Percentiles rank a stretch among this genome's conserved stretches.
Evolutionary conservation across 2,888 invertebrate genomes (phyloP).

Genomic region (Heliconius cydno): DNA sequence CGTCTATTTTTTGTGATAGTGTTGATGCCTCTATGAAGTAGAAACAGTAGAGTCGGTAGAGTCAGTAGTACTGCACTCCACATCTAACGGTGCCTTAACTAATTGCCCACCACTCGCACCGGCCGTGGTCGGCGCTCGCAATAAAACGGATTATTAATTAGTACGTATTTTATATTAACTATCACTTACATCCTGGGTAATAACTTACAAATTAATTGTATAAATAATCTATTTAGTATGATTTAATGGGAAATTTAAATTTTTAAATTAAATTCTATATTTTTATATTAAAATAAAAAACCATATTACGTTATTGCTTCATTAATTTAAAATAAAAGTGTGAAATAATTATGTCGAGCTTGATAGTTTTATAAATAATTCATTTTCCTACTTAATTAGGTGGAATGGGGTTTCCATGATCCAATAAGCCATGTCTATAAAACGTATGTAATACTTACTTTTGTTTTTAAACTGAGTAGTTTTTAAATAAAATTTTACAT

Average conservation of each 20-base stretch:
- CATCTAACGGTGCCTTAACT: slow-evolving; percentile 10
- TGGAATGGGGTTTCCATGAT: too few species aligned
- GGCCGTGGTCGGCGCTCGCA: not conserved
- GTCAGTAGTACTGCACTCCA: not conserved
- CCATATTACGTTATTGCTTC: not conserved
- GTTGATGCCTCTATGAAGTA: not conserved
- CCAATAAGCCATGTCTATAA: too few species aligned
- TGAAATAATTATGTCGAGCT: not conserved
- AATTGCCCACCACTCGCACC: slow-evolving; percentile 3
- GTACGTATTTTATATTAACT: not conserved
- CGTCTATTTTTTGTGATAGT: not conserved
- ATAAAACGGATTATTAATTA: slow-evolving; percentile 9
- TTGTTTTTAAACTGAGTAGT: too few species aligned
- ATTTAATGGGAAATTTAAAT: not conserved
- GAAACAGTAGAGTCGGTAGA: not conserved
- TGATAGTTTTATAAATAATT: not conserved
- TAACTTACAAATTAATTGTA: not conserved
- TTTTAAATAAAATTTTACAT: too few species aligned
- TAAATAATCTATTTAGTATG: slow-evolving; percentile 1
- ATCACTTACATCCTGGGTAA: slow-evolving; percentile 1
- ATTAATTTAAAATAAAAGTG: not conserved
- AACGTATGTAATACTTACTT: too few species aligned
- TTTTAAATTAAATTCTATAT: not conserved
- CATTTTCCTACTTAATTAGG: not conserved
- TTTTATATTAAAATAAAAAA: not conserved